phyloP scores from a whole-genome alignment of 37 sponge, comb jelly and placozoan species.

The Lycopodina hypogea region DNA sequence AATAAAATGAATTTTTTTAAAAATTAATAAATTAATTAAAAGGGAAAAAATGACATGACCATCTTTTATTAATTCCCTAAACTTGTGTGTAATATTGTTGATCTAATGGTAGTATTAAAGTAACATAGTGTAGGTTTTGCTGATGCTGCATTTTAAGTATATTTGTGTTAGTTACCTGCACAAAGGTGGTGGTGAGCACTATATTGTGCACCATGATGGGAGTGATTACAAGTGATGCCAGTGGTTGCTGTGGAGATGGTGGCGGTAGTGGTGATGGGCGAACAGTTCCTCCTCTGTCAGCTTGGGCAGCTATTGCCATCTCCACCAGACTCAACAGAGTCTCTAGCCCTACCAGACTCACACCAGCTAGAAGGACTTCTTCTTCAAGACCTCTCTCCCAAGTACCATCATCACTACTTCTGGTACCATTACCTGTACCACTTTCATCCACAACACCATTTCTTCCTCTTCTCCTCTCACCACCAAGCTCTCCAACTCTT shows the following conservation, averaged over 20 bases:
- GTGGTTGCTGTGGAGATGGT: background rate
- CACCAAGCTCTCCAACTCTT: too few relatives aligned
- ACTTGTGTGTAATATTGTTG: too few relatives aligned
- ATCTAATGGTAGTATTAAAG: too few relatives aligned
- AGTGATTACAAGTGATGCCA: background rate
- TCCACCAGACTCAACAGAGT: slow-evolving; percentile 24
- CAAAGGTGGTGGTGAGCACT: background rate
- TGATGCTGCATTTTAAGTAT: too few relatives aligned
- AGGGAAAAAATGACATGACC: background rate
- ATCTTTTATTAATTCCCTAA: background rate
- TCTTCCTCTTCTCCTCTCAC: too few relatives aligned
- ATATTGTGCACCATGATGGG: background rate
- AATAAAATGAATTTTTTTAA: background rate
- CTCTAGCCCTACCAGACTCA: slow-evolving; percentile 5
- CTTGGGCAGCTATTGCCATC: background rate
- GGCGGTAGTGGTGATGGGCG: too few relatives aligned
- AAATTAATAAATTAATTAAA: background rate
- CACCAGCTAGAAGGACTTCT: background rate
- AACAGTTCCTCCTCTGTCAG: background rate
- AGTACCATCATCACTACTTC: too few relatives aligned
- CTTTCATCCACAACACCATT: too few relatives aligned
- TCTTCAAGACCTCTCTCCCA: background rate
- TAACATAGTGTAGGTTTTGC: too few relatives aligned
- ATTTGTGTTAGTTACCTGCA: background rate
- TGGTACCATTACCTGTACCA: too few relatives aligned